Conservation (phyloP, 2,888 invertebrate species). For the Perizoma flavofasciatum region DNA sequence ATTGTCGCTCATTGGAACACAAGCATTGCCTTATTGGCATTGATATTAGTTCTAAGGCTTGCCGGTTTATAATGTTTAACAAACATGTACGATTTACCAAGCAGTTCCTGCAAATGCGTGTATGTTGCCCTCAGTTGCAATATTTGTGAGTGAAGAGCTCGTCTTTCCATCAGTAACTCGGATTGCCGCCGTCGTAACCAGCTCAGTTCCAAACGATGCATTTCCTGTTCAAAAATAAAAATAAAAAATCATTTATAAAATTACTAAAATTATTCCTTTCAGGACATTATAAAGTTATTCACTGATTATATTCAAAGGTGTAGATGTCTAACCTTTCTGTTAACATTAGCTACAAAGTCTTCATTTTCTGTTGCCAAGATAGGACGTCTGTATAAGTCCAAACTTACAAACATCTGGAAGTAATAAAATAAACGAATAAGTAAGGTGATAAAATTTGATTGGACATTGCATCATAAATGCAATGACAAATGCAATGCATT, state of each 20-base stretch:
- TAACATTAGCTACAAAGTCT: slow-evolving; percentile 83
- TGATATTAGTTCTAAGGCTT: too few relatives aligned
- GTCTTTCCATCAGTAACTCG: slow-evolving; percentile 64
- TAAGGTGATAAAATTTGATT: too few relatives aligned
- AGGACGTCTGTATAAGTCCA: slow-evolving; percentile 76
- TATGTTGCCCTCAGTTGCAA: slow-evolving; percentile 63
- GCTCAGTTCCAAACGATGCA: slow-evolving; percentile 66
- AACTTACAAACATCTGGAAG: slow-evolving; percentile 72
- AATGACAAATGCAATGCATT: too few relatives aligned
- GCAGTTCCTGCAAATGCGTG: slow-evolving; percentile 50
- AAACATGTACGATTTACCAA: slow-evolving; percentile 16
- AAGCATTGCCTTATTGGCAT: too few relatives aligned
- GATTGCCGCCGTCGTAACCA: slow-evolving; percentile 62
- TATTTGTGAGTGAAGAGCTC: slow-evolving; percentile 63
- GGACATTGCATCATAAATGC: too few relatives aligned
- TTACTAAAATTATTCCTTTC: background rate
- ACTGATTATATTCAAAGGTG: background rate
- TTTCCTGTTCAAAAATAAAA: slow-evolving; percentile 50
- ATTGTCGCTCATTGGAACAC: too few relatives aligned
- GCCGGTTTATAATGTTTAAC: background rate
- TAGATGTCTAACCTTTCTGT: slow-evolving; percentile 71
- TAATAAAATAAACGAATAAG: slow-evolving; percentile 13
- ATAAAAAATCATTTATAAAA: background rate
- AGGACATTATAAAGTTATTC: too few relatives aligned
- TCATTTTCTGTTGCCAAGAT: slow-evolving; percentile 81